These are phyloP conservation scores for Girardia tigrina DNA, from an alignment of 2,888 invertebrate species.

Conservation along the genomic window DNA sequence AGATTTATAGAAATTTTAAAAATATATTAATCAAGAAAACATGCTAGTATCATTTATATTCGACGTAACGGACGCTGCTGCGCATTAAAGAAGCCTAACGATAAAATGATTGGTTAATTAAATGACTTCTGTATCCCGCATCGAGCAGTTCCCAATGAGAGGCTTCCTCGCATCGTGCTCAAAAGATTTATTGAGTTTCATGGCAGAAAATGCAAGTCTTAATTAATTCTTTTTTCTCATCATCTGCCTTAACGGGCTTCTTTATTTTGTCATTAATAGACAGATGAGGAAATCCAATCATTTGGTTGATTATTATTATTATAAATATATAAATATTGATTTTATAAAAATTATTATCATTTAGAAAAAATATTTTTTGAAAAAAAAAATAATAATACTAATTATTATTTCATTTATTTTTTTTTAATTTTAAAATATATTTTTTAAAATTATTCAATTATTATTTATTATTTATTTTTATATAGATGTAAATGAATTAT, in stretches of 20 bases:
- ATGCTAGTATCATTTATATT: constrained; percentile 9
- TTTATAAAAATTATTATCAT: no score
- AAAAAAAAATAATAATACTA: no score
- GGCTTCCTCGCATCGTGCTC: constrained; percentile 15
- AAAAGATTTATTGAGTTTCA: constrained; percentile 16
- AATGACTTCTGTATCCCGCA: constrained; percentile 7
- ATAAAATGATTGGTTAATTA: constrained; percentile 19
- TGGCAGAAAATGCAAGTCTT: constrained; percentile 10
- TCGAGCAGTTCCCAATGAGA: constrained; percentile 9
- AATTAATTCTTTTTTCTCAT: constrained; percentile 23
- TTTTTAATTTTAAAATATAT: no score
- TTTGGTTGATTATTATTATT: constrained; percentile 3
- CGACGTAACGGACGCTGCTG: constrained; percentile 15
- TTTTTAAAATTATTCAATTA: no score
- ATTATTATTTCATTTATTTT: no score
- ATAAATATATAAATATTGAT: background rate
- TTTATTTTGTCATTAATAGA: constrained; percentile 16
- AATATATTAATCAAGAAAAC: no score
- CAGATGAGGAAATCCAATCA: constrained; percentile 20
- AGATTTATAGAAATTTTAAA: no score
- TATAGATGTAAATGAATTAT: no score
- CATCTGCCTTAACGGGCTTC: constrained; percentile 23
- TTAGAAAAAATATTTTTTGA: no score
- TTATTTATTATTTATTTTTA: no score
- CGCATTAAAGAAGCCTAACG: constrained; percentile 4